A percentile compares a stretch with the other conserved stretches of the same genome.
Evolutionary conservation across 53 echinoderm and acorn worm genomes (phyloP).

Genomic region (Arbacia lixula): DNA sequence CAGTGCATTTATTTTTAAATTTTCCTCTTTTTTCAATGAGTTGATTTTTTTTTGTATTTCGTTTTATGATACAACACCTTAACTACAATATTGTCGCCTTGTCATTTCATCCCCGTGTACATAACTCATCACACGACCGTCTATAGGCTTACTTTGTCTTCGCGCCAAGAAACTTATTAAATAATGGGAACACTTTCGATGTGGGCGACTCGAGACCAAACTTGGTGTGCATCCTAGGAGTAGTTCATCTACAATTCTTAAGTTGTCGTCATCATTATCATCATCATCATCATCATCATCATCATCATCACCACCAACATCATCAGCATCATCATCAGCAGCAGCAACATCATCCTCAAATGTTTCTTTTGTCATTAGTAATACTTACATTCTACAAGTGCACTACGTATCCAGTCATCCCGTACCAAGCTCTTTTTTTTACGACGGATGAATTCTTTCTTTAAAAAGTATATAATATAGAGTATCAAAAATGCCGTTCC

Average conservation of each 20-base stretch:
- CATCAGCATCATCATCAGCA: constrained; percentile 22
- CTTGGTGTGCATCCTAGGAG: constrained; percentile 45
- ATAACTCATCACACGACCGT: constrained; percentile 29
- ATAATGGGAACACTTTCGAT: constrained; percentile 53
- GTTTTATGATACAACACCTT: constrained; percentile 52
- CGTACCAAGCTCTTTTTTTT: constrained; percentile 27
- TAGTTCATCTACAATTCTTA: constrained; percentile 41
- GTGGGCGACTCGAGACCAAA: constrained; percentile 32
- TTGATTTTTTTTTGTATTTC: constrained; percentile 30
- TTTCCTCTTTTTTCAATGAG: constrained; percentile 53
- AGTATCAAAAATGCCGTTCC: constrained; percentile 45
- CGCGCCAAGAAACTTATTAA: constrained; percentile 40
- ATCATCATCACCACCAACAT: constrained; percentile 10
- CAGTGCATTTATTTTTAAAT: constrained; percentile 51
- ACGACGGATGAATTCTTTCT: constrained; percentile 54
- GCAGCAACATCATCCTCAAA: constrained; percentile 2
- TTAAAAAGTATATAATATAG: constrained; percentile 58
- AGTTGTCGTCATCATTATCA: constrained; percentile 41
- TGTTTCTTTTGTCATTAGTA: constrained; percentile 30
- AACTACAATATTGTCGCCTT: constrained; percentile 48
- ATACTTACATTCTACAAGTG: constrained; percentile 54
- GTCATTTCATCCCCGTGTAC: not conserved
- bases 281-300: constrained; percentile 3
- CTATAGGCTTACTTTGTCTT: constrained; percentile 18
- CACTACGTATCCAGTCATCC: constrained; percentile 46